Conservation (phyloP, 1,140 invertebrate genomes). For the Olivierus martensii region DNA sequence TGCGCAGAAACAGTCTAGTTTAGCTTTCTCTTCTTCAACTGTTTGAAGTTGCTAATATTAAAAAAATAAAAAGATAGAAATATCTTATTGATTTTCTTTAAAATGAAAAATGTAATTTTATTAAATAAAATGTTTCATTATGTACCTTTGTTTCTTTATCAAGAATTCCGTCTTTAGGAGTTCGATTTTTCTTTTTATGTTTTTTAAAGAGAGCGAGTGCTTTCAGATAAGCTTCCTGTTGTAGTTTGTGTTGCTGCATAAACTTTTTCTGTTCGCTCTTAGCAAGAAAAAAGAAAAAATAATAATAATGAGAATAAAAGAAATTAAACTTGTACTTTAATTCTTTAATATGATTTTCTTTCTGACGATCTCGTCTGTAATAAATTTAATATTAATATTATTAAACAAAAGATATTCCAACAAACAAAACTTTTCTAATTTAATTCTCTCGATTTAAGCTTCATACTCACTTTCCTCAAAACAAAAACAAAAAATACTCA, state of each 20-base stretch:
- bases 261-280: constrained; percentile 81
- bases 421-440: neutral
- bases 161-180: constrained; percentile 48
- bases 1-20: constrained; percentile 76
- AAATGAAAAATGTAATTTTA: neutral
- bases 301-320: no score
- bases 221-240: constrained; percentile 74
- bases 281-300: constrained; percentile 24
- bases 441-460: neutral
- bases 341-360: neutral
- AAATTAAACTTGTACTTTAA: neutral
- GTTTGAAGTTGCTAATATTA: constrained; percentile 66
- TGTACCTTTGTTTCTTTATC: constrained; percentile 74
- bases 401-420: neutral
- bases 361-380: neutral
- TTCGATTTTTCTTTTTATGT: constrained; percentile 65
- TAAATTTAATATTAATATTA: neutral
- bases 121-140: constrained; percentile 1
- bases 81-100: neutral
- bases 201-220: constrained; percentile 76
- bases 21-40: constrained; percentile 79
- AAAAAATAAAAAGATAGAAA: constrained; percentile 4
- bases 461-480: neutral
- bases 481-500: constrained; percentile 28
- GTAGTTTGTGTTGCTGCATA: constrained; percentile 69